A percentile compares a stretch with the other conserved stretches of the same genome.
phyloP scores from a whole-genome alignment of 2,888 invertebrate species.

The Dione juno region DNA sequence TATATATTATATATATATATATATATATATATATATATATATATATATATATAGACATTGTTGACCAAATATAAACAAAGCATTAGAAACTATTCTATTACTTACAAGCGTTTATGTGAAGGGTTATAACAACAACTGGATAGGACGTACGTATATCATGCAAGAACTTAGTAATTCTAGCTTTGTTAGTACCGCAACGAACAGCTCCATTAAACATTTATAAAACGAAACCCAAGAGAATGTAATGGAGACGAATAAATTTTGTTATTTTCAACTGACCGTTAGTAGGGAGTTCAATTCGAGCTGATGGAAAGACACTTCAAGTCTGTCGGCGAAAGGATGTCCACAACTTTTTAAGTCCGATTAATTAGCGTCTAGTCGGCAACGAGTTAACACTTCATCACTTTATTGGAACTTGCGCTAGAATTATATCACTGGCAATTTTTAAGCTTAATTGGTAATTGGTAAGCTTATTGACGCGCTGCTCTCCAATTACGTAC shows the following conservation, averaged over 20 bases:
- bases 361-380: constrained; percentile 59
- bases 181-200: constrained; percentile 7
- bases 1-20: too few relatives aligned
- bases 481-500: too few relatives aligned
- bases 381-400: neutral
- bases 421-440: too few relatives aligned
- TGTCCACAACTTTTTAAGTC: constrained; percentile 48
- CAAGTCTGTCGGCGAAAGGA: constrained; percentile 47
- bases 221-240: constrained; percentile 14
- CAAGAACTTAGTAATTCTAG: constrained; percentile 23
- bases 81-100: too few relatives aligned
- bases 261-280: constrained; percentile 22
- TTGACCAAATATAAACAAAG: too few relatives aligned
- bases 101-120: neutral
- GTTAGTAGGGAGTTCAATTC: constrained; percentile 9
- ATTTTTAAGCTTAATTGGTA: too few relatives aligned
- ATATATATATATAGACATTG: too few relatives aligned
- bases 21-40: too few relatives aligned
- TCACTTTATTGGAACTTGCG: too few relatives aligned
- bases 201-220: constrained; percentile 24
- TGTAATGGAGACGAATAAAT: constrained; percentile 13
- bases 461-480: too few relatives aligned
- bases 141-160: constrained; percentile 19
- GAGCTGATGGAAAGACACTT: constrained; percentile 20
- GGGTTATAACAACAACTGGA: constrained; percentile 12